These are phyloP conservation scores for Eilema caniola DNA, from an alignment of 2,888 invertebrate species.

Conservation along the genomic window DNA sequence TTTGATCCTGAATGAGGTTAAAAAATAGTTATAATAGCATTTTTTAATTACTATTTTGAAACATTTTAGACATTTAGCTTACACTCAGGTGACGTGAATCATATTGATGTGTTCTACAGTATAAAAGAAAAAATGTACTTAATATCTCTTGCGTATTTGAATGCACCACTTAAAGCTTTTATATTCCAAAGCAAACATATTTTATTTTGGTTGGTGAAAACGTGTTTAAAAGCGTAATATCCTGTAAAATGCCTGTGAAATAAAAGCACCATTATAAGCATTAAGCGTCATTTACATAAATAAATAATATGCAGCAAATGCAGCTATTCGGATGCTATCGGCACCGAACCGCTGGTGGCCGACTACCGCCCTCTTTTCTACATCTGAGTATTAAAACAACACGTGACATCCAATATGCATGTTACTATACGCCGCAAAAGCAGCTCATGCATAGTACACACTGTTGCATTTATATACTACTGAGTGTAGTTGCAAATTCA, in stretches of 20 bases:
- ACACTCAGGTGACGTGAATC: too few species aligned
- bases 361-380: conserved; percentile 50
- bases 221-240: not conserved
- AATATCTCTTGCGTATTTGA: too few species aligned
- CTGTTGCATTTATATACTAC: not conserved
- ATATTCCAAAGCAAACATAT: not conserved
- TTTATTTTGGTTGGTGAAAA: not conserved
- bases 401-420: conserved; percentile 59
- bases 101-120: too few species aligned
- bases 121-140: too few species aligned
- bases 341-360: conserved; percentile 24
- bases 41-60: too few species aligned
- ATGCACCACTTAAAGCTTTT: too few species aligned
- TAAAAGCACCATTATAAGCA: conserved; percentile 22
- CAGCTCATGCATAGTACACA: conserved; percentile 33
- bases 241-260: conserved; percentile 22
- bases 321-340: conserved; percentile 48
- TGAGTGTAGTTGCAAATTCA: too few species aligned
- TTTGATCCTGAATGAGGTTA: too few species aligned
- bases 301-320: conserved; percentile 46
- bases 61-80: too few species aligned
- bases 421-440: conserved; percentile 48
- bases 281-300: conserved; percentile 42
- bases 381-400: conserved; percentile 57
- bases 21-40: too few species aligned